These are phyloP conservation scores for Alectura lathami DNA, from an alignment of 2,113 vertebrate species.

Conservation along the genomic window DNA sequence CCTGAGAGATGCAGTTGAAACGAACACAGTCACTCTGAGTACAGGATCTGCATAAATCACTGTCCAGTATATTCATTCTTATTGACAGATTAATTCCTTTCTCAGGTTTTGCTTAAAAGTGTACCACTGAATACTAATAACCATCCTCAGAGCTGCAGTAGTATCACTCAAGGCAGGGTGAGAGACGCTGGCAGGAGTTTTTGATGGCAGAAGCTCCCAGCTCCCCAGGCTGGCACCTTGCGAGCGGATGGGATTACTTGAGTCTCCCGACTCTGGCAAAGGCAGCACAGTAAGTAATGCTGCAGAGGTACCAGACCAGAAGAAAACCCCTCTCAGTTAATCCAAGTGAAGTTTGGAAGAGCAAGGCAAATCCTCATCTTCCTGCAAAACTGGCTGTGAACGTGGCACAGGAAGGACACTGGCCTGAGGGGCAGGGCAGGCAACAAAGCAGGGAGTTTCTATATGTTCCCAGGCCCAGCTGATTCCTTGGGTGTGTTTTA, in stretches of 20 bases:
- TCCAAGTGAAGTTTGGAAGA: constrained; percentile 5
- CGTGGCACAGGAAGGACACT: background rate
- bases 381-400: background rate
- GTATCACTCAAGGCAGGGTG: background rate
- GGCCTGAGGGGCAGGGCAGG: background rate
- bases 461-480: background rate
- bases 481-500: constrained; percentile 38
- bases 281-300: background rate
- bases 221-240: background rate
- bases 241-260: rapidly evolving
- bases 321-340: background rate
- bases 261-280: background rate
- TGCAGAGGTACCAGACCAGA: background rate
- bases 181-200: background rate
- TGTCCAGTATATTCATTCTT: constrained; percentile 73
- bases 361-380: background rate
- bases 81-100: constrained; percentile 80
- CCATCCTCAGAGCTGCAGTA: constrained; percentile 9
- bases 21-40: constrained; percentile 45
- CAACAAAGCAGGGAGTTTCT: background rate
- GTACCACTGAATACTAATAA: constrained; percentile 74
- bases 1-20: constrained; percentile 58
- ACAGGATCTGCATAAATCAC: constrained; percentile 78
- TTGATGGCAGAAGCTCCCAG: background rate
- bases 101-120: constrained; percentile 74